These are phyloP conservation scores for Pammene aurita DNA, from an alignment of 2,888 invertebrate genomes.

Conservation along the genomic window DNA sequence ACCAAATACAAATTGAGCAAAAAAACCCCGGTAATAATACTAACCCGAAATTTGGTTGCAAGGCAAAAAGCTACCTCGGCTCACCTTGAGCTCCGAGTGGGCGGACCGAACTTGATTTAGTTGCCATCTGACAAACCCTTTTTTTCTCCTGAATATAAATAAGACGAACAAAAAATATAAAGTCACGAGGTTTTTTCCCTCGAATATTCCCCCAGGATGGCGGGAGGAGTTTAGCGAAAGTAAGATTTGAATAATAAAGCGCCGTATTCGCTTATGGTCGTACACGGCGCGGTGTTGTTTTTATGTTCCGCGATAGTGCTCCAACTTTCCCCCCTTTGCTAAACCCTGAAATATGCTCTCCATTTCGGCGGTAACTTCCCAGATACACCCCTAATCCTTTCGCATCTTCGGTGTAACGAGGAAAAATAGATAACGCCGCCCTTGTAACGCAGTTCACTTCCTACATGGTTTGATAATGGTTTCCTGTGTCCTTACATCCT, in stretches of 20 bases:
- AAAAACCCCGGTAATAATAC: conserved; percentile 55
- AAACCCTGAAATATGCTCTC: conserved; percentile 57
- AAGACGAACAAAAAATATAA: conserved; percentile 73
- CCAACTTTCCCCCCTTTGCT: conserved; percentile 55
- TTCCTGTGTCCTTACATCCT: conserved; percentile 78
- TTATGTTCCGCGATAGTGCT: conserved; percentile 59
- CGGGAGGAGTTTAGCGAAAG: conserved; percentile 72
- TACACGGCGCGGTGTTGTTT: conserved; percentile 61
- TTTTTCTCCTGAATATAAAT: conserved; percentile 81
- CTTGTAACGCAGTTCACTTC: conserved; percentile 55
- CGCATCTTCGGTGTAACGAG: conserved; percentile 47
- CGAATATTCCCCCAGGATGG: conserved; percentile 62
- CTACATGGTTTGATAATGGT: conserved; percentile 79
- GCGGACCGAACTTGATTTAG: conserved; percentile 79
- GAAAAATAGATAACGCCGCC: conserved; percentile 49
- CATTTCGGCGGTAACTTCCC: conserved; percentile 46
- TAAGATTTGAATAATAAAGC: conserved; percentile 76
- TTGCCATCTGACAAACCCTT: conserved; percentile 80
- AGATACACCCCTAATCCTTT: conserved; percentile 41
- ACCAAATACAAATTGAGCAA: conserved; percentile 42
- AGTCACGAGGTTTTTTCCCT: conserved; percentile 67
- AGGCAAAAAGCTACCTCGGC: conserved; percentile 66
- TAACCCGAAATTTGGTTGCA: conserved; percentile 49
- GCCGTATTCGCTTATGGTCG: conserved; percentile 68
- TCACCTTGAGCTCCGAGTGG: conserved; percentile 76